Evolutionary conservation across 2,888 invertebrate genomes (phyloP).

Genomic region (Galerucella calmariensis): DNA sequence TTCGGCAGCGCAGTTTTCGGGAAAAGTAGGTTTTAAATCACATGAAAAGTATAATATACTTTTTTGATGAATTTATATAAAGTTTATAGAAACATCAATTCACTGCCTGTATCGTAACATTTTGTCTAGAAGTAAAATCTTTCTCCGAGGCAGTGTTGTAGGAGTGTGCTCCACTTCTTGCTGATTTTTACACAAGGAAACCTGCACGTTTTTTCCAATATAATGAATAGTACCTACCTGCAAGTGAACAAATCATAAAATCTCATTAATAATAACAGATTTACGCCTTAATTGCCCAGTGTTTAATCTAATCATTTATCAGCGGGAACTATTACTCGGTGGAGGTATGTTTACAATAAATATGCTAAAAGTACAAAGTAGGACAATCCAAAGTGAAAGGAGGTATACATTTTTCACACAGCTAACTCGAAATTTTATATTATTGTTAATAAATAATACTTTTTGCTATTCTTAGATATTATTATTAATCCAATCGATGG

Average conservation of each 20-base stretch:
- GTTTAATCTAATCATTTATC: conserved; percentile 50
- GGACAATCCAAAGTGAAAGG: conserved; percentile 11
- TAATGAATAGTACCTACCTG: conserved; percentile 45
- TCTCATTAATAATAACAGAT: conserved; percentile 46
- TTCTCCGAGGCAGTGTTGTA: conserved; percentile 47
- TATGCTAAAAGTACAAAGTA: neutral
- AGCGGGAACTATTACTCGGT: conserved; percentile 35
- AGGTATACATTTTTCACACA: neutral
- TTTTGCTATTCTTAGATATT: neutral
- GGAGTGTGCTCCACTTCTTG: conserved; percentile 54
- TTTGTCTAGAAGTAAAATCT: conserved; percentile 36
- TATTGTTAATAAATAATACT: neutral
- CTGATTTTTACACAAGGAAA: conserved; percentile 51
- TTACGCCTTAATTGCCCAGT: conserved; percentile 51
- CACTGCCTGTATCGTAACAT: conserved; percentile 25
- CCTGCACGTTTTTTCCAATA: conserved; percentile 50
- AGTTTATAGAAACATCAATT: neutral
- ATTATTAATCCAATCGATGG: too few species aligned
- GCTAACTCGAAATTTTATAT: neutral
- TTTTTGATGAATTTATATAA: too few species aligned
- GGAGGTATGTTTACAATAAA: conserved; percentile 10
- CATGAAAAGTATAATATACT: too few species aligned
- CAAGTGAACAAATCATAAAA: conserved; percentile 47
- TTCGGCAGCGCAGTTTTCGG: too few species aligned
- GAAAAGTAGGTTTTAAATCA: too few species aligned